Evolutionary conservation across 2,797 vertebrate genomes (phyloP).

Genomic region (Notoglanidium macrostoma): DNA sequence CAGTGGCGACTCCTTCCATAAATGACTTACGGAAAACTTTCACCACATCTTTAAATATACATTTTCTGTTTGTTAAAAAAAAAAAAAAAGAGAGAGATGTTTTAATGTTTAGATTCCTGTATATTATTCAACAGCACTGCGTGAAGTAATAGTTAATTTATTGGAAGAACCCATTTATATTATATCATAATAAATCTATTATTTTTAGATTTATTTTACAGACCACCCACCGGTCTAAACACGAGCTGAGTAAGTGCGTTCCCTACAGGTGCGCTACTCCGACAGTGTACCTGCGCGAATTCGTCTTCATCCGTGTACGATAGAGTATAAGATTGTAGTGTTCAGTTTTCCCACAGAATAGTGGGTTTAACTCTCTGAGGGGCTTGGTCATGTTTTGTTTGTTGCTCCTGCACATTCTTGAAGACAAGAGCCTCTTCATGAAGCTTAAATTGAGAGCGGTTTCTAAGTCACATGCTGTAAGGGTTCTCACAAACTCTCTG

Average conservation of each 20-base stretch:
- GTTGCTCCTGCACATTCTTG: constrained; percentile 48
- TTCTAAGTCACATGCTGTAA: constrained; percentile 65
- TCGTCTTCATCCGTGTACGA: background rate
- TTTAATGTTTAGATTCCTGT: background rate
- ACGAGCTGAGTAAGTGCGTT: background rate
- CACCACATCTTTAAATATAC: background rate
- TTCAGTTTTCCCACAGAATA: background rate
- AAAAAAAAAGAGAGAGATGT: background rate
- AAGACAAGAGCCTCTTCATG: constrained; percentile 57
- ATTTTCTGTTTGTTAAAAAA: background rate
- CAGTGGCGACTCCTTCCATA: background rate
- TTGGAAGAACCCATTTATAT: background rate
- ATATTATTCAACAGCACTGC: background rate
- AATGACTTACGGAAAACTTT: background rate
- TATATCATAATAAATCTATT: background rate
- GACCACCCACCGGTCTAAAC: no score
- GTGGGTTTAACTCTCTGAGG: constrained; percentile 3
- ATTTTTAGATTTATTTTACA: background rate
- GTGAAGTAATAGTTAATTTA: background rate
- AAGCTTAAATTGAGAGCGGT: constrained; percentile 58
- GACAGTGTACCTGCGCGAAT: no score
- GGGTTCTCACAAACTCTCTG: constrained; percentile 23
- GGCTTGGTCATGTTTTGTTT: constrained; percentile 33
- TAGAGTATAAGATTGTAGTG: background rate
- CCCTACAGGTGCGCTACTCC: background rate